phyloP scores from a whole-genome alignment of 2,113 vertebrate genomes.

The Pseudorhombus dupliciocellatus region DNA sequence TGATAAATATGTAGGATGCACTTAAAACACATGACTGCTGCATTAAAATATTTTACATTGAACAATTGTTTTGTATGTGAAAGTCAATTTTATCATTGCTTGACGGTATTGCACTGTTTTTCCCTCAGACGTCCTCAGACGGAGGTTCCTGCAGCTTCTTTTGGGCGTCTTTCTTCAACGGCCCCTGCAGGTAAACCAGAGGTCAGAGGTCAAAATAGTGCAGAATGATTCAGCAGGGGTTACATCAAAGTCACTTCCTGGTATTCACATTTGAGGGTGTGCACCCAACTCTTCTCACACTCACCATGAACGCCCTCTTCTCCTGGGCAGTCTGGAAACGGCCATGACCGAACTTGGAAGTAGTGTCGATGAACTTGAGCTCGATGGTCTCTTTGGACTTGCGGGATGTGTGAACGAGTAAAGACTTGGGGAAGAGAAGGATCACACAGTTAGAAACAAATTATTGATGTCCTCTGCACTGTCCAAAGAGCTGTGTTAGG shows the following conservation, averaged over 20 bases:
- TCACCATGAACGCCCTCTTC: conserved; percentile 96
- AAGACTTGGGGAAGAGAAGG: conserved; percentile 77
- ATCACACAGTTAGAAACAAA: not conserved
- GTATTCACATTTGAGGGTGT: not conserved
- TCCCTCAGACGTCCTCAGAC: conserved; percentile 55
- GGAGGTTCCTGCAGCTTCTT: conserved; percentile 71
- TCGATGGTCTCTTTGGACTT: conserved; percentile 91
- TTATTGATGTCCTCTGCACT: not conserved
- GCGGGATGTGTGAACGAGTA: conserved; percentile 92
- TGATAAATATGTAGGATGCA: not conserved
- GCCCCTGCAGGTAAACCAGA: conserved; percentile 81
- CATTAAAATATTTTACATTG: not conserved
- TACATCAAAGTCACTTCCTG: not conserved
- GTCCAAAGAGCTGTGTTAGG: not conserved
- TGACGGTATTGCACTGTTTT: not conserved
- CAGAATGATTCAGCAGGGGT: not conserved
- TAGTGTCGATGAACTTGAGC: conserved; percentile 97
- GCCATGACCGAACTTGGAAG: conserved; percentile 96
- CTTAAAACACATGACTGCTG: not conserved
- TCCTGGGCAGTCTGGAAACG: conserved; percentile 97
- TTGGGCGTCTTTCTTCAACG: conserved; percentile 88
- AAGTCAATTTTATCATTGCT: conserved; percentile 38
- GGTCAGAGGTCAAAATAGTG: conserved; percentile 9
- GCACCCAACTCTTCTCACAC: not conserved
- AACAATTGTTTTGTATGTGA: not conserved